A percentile compares a stretch with the other conserved stretches of the same genome.
Evolutionary conservation across 1,140 invertebrate genomes (phyloP).

Genomic region (Trialeurodes vaporariorum): DNA sequence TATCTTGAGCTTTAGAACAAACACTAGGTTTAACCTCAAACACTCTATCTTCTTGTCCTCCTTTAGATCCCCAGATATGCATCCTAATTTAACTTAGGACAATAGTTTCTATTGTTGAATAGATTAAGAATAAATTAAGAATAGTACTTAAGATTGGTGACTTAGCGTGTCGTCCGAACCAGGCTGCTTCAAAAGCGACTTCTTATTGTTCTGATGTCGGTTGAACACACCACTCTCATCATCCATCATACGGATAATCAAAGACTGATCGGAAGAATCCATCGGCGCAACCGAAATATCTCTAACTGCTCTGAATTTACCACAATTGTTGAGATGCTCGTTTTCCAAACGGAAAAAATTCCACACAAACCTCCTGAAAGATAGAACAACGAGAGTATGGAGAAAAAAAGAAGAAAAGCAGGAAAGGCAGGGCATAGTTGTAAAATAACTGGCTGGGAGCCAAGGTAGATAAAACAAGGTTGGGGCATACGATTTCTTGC

Average conservation of each 20-base stretch:
- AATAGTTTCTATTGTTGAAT: too few relatives aligned
- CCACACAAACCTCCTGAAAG: conserved; percentile 87
- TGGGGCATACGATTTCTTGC: too few relatives aligned
- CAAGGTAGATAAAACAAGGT: too few relatives aligned
- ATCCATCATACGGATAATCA: conserved; percentile 63
- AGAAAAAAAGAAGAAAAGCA: neutral
- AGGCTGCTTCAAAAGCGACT: neutral
- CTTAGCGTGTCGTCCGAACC: neutral
- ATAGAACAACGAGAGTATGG: conserved; percentile 12
- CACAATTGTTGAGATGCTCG: conserved; percentile 99
- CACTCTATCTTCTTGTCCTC: too few relatives aligned
- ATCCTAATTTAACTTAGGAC: too few relatives aligned
- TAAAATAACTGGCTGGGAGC: too few relatives aligned
- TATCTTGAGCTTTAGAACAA: too few relatives aligned
- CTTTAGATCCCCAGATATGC: too few relatives aligned
- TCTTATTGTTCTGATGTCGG: conserved; percentile 23
- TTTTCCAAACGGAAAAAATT: conserved; percentile 99
- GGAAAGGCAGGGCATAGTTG: conserved; percentile 1
- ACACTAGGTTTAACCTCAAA: too few relatives aligned
- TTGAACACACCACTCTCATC: conserved; percentile 49
- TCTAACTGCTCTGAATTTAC: conserved; percentile 94
- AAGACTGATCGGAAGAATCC: conserved; percentile 67
- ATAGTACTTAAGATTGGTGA: neutral
- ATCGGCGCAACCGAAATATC: conserved; percentile 97
- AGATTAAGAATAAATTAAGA: too few relatives aligned